Percentiles rank a stretch among this genome's conserved stretches.
These are phyloP conservation scores for Pachycephus smyrnensis DNA, from an alignment of 2,888 invertebrate genomes.

Conservation along the genomic window DNA sequence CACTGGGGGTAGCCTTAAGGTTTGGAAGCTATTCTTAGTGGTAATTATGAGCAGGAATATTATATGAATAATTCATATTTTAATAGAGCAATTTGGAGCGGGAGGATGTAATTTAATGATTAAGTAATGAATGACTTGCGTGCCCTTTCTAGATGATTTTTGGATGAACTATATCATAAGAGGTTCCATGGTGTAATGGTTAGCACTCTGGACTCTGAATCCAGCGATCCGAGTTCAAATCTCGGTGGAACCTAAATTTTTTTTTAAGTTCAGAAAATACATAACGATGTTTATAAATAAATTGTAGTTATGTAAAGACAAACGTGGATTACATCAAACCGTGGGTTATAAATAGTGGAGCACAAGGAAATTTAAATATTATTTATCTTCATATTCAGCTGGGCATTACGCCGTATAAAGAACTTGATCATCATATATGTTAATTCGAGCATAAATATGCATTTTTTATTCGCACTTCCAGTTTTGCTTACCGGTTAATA, in stretches of 20 bases:
- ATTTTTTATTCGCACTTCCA: neutral
- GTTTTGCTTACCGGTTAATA: neutral
- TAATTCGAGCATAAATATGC: neutral
- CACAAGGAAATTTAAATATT: neutral
- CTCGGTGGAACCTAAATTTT: slow-evolving; percentile 72
- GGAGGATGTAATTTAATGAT: neutral
- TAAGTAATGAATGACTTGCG: neutral
- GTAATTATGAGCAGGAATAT: neutral
- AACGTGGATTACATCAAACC: neutral
- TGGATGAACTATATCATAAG: neutral
- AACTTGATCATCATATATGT: neutral
- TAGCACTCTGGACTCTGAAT: slow-evolving; percentile 80
- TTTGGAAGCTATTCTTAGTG: neutral
- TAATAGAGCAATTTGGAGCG: neutral
- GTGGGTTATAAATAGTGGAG: neutral
- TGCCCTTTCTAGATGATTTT: neutral
- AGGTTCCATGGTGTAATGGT: slow-evolving; percentile 77
- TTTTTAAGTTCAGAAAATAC: slow-evolving; percentile 38
- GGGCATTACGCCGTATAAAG: neutral
- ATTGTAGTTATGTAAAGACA: neutral
- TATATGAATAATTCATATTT: neutral
- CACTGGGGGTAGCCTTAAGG: neutral
- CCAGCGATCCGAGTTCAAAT: slow-evolving; percentile 79
- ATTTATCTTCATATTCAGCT: neutral
- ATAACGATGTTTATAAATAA: neutral